Base-by-base conservation (phyloP, 2,888 invertebrate genomes). In the Drosophila falleni region DNA sequence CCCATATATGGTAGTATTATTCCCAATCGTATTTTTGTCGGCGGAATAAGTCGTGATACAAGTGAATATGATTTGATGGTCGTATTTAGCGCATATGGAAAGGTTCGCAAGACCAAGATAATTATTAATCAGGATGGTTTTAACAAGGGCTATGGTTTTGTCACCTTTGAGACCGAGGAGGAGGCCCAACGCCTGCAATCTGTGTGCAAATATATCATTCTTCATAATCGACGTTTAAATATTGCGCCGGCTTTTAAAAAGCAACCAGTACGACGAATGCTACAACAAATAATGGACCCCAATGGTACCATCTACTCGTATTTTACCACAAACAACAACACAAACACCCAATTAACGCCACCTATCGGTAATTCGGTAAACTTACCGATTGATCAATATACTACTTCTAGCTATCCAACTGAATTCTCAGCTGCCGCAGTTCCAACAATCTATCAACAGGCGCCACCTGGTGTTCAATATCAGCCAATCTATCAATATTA, bases 1-100 rank as follows among this genome's bases (percentile, higher is more conserved):
- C 68, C 73, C 4, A 10, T 61, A 19, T 69, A 58, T 78, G 97
- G 95, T 68, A 97, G 97, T 9, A 94, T 97, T 66, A 97, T 98
- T 81, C 98, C 98, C 64, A 98, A 98, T 93, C 94, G 98, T 83
- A 96, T 98, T 86, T 98, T 98, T 93, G 98, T 98, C 39, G 98
- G 98, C 51, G 98, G 98, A 13, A 97, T 98, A 15, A 90, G 90
- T 61, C 95, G 96, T 84, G 97, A 96, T 87, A 98, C 98, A 11
- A 97, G 97, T 29, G 98, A 98, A 93, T 95, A 95, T 61, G 98
- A 98, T 90, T 93, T 98, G 69, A 95, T 96, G 93, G 95, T 96
- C 91, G 95, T 97, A 70, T 98, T 98, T 93, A 96, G 97, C 62
- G 95, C 95, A 19, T 96, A 96, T 89, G 97, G 97, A 47, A 96